phyloP scores from a whole-genome alignment of 2,888 invertebrate species.

The Drosophila suboccidentalis region DNA sequence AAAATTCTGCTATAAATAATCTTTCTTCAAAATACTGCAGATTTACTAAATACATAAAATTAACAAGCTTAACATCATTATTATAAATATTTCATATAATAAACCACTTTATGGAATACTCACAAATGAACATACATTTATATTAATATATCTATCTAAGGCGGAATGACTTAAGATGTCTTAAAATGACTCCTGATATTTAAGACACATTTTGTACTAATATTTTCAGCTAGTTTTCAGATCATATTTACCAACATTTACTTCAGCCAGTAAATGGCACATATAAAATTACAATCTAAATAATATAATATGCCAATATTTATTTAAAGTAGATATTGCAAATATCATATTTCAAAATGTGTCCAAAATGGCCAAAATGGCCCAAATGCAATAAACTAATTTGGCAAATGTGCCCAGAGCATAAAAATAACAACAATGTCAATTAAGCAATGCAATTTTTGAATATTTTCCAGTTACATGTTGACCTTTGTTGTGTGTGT shows the following conservation, averaged over 20 bases:
- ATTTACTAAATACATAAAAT: background rate
- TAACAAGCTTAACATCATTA: too few relatives aligned
- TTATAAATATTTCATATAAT: too few relatives aligned
- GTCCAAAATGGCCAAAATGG: constrained; percentile 5
- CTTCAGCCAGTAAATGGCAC: background rate
- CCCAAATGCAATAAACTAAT: constrained; percentile 32
- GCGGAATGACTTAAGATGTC: too few relatives aligned
- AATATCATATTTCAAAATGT: constrained; percentile 21
- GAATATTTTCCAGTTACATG: constrained; percentile 4
- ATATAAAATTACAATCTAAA: constrained; percentile 1
- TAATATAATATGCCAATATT: constrained; percentile 16
- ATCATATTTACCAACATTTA: background rate
- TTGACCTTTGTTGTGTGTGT: constrained; percentile 25
- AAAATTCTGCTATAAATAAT: too few relatives aligned
- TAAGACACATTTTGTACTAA: too few relatives aligned
- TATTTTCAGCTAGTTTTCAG: background rate
- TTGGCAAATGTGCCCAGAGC: constrained; percentile 29
- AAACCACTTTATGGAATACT: too few relatives aligned
- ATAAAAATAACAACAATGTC: constrained; percentile 30
- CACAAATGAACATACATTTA: too few relatives aligned
- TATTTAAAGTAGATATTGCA: constrained; percentile 12
- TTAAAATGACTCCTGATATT: too few relatives aligned
- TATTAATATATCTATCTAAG: too few relatives aligned
- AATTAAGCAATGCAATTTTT: constrained; percentile 7
- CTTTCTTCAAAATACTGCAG: too few relatives aligned